These are phyloP conservation scores for Periphyllus acericola DNA, from an alignment of 2,888 invertebrate genomes.

Conservation along the genomic window DNA sequence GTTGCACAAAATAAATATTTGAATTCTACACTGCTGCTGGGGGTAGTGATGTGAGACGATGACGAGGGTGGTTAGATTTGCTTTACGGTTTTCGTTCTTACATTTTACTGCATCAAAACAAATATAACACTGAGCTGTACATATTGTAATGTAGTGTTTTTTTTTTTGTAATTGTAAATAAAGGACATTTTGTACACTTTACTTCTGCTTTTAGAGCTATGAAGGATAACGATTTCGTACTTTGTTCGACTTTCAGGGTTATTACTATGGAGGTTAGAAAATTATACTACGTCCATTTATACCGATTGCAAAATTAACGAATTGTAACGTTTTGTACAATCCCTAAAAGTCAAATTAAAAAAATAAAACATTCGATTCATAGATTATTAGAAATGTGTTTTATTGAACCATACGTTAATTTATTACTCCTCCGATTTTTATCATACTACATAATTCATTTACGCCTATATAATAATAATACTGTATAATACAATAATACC, in stretches of 20 bases:
- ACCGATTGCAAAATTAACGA: background rate
- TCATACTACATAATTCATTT: background rate
- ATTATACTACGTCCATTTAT: background rate
- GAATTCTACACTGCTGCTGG: no score
- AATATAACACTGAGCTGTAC: background rate
- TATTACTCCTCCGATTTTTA: no score
- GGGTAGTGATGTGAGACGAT: no score
- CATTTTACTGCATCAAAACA: background rate
- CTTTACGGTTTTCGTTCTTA: background rate
- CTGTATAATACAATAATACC: no score
- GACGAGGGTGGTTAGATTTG: background rate
- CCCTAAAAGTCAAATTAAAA: conserved; percentile 22
- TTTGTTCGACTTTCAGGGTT: conserved; percentile 27
- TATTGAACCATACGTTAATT: background rate
- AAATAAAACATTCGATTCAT: background rate
- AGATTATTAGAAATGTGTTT: background rate
- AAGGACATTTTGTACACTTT: background rate
- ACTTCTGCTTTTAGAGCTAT: background rate
- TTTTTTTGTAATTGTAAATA: background rate
- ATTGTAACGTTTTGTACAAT: conserved; percentile 20
- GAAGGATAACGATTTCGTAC: background rate
- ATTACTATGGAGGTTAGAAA: background rate
- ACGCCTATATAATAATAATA: no score
- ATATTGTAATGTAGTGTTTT: background rate
- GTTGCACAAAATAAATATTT: no score